These are phyloP conservation scores for Sphyrna mokarran DNA, from an alignment of 2,113 vertebrate genomes.

Conservation along the genomic window DNA sequence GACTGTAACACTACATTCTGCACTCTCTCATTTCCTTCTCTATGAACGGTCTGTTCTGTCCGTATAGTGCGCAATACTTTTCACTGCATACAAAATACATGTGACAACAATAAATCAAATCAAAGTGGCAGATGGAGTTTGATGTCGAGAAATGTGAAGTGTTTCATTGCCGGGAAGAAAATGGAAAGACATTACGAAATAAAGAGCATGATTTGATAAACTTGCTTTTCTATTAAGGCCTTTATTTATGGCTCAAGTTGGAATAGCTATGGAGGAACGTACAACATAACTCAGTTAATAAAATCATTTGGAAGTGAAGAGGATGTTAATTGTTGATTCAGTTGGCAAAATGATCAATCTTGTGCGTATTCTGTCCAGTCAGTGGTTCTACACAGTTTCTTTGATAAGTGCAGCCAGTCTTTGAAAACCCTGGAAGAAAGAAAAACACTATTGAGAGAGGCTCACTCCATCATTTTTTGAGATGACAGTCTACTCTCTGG, in stretches of 20 bases:
- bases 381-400: slow-evolving; percentile 52
- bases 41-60: too few relatives aligned
- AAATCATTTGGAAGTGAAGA: neutral
- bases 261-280: neutral
- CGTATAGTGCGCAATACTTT: too few relatives aligned
- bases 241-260: neutral
- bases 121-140: too few relatives aligned
- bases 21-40: too few relatives aligned
- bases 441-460: neutral
- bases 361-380: neutral
- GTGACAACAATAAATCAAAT: too few relatives aligned
- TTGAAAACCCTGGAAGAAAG: slow-evolving; percentile 68
- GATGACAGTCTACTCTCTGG: neutral
- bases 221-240: neutral
- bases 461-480: neutral
- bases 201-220: neutral
- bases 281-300: neutral
- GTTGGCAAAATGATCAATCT: neutral
- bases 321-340: neutral
- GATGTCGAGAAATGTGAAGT: too few relatives aligned
- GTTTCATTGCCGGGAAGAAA: too few relatives aligned
- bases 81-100: too few relatives aligned
- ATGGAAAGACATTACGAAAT: too few relatives aligned
- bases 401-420: slow-evolving; percentile 77
- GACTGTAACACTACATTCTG: too few relatives aligned